Conservation (phyloP, 2,113 vertebrate genomes). For the Macquaria australasica region DNA sequence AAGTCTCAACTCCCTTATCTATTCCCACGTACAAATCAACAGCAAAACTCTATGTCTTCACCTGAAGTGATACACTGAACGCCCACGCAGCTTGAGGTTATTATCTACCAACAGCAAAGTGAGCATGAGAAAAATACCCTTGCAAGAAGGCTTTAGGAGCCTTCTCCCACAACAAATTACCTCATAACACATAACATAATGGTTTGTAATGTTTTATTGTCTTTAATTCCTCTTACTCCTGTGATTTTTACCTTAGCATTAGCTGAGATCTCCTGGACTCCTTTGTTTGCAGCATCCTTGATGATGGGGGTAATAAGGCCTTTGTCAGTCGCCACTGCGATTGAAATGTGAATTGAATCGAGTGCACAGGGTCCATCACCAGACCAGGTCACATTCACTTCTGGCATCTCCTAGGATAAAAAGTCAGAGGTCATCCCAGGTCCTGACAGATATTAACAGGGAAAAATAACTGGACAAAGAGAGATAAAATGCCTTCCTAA, state of each 20-base stretch:
- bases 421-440: slow-evolving; percentile 26
- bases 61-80: not conserved
- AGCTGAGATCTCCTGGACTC: slow-evolving; percentile 91
- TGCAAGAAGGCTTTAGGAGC: not conserved
- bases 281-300: slow-evolving; percentile 92
- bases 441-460: not conserved
- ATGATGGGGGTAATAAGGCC: slow-evolving; percentile 96
- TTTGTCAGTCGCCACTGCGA: slow-evolving; percentile 94
- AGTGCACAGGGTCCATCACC: slow-evolving; percentile 88
- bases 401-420: slow-evolving; percentile 89
- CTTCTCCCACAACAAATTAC: not conserved
- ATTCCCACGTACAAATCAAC: not conserved
- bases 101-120: not conserved
- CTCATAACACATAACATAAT: not conserved
- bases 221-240: not conserved
- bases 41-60: not conserved
- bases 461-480: not conserved
- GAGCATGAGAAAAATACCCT: not conserved
- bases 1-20: slow-evolving; percentile 7
- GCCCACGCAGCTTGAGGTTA: not conserved
- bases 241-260: slow-evolving; percentile 87
- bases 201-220: not conserved
- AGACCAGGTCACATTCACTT: slow-evolving; percentile 94
- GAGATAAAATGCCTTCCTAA: not conserved
- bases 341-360: slow-evolving; percentile 91